Base-by-base conservation (phyloP, 1,140 invertebrate genomes). In the Cephus cinctus region DNA sequence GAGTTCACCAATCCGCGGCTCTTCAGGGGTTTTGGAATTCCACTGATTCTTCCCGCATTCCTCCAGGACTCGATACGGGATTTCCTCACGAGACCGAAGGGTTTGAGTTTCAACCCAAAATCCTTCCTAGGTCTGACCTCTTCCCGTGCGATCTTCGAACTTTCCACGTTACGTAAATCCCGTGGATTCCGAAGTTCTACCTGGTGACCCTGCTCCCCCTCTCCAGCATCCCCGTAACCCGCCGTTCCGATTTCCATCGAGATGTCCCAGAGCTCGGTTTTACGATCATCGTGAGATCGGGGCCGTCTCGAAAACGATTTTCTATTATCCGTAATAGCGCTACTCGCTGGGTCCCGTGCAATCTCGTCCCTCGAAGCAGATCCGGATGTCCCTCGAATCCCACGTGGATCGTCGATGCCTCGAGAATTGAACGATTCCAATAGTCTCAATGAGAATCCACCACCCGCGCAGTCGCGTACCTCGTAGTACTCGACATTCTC, bases 401-500 rank as follows among this genome's bases (percentile, higher is more conserved):
- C n/a, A n/a, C n/a, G 15, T 5, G 32, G 15, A 35, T 5, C 27
- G 3, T 31, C 36, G 4, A 18, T 22, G 15, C 20, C 3, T 48
- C 21, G 5, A n/a, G n/a, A n/a, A n/a, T 56, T 50, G 30, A 50
- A 41, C 16, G 57, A 57, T 38, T 43, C 18, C 40, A 67, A 1
- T 12, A 52, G 52, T 22, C 16, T 55, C 9, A 60, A 32, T 36
- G 53, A 53, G 38, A 61, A 59, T 18, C 54, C n/a, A 36, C 34
- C 57, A 35, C 54, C 25, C 4, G 12, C 27, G 12, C 42, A 58
- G 46, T 58, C 50, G 18, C 45, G 50, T 2, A 66, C 34, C 21
- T 65, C 56, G 42, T 63, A 61, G 47, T 65, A 63, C 27, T 68
- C 59, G 2, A 60, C 43, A 14, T 57, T 62, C 9, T 68, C 61